Percentiles rank a stretch among this genome's conserved stretches.
Conservation (phyloP, 37 sponge, comb jelly and placozoan genomes). For the Oopsacas minuta region DNA sequence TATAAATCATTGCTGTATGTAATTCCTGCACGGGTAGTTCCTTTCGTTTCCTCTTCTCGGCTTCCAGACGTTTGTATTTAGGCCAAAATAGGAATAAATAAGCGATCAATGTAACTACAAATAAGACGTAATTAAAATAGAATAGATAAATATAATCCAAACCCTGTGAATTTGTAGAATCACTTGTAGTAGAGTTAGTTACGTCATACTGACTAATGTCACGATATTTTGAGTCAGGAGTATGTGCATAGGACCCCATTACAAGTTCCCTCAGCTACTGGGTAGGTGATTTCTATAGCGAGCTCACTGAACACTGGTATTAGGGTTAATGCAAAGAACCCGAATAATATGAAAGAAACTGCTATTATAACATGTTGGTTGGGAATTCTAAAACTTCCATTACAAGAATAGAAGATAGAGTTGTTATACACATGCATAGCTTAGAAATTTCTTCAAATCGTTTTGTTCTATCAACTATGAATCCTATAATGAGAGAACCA, state of each 20-base stretch:
- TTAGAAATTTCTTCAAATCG: conserved; percentile 47
- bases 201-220: neutral
- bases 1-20: neutral
- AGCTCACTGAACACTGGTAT: conserved; percentile 65
- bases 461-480: conserved; percentile 55
- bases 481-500: conserved; percentile 44
- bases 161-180: neutral
- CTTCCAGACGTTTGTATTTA: conserved; percentile 34
- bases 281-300: conserved; percentile 81
- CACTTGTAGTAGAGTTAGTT: neutral
- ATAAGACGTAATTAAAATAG: conserved; percentile 19
- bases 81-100: conserved; percentile 38
- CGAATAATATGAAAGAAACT: conserved; percentile 49
- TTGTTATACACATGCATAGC: conserved; percentile 22
- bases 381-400: conserved; percentile 13
- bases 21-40: no score
- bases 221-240: neutral
- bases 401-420: conserved; percentile 41
- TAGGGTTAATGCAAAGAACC: conserved; percentile 65
- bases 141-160: conserved; percentile 31
- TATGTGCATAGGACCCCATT: conserved; percentile 64
- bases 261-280: conserved; percentile 70
- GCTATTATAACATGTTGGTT: conserved; percentile 30
- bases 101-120: conserved; percentile 17
- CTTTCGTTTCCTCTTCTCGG: conserved; percentile 26